These are phyloP conservation scores for Anarrhichthys ocellatus DNA, from an alignment of 2,113 vertebrate species.

Conservation along the genomic window DNA sequence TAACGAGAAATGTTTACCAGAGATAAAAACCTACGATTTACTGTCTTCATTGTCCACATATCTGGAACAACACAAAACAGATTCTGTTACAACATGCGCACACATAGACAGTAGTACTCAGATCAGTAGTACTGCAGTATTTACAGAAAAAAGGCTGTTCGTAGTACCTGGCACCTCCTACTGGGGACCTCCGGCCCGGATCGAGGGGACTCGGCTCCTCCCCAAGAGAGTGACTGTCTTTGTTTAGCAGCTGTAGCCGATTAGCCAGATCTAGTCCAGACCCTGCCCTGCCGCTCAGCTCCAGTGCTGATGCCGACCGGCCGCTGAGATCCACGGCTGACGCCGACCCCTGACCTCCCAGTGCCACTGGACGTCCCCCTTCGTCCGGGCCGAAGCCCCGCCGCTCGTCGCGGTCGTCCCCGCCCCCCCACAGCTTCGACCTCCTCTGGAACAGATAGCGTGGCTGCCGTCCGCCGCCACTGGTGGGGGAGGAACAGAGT, in stretches of 20 bases:
- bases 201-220: conserved; percentile 94
- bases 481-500: conserved; percentile 85
- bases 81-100: conserved; percentile 36
- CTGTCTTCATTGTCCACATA: conserved; percentile 86
- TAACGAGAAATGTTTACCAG: conserved; percentile 82
- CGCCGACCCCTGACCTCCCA: conserved; percentile 88
- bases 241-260: conserved; percentile 96
- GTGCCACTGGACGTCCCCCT: conserved; percentile 85
- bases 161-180: conserved; percentile 92
- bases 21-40: conserved; percentile 87
- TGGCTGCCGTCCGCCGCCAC: conserved; percentile 88
- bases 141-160: conserved; percentile 1
- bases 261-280: conserved; percentile 91
- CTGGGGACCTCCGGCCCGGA: conserved; percentile 92
- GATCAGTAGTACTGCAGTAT: not conserved
- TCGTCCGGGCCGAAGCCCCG: conserved; percentile 72
- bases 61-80: conserved; percentile 84
- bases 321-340: conserved; percentile 74
- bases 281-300: conserved; percentile 85
- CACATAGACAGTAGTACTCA: conserved; percentile 1
- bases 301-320: conserved; percentile 81
- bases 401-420: conserved; percentile 87
- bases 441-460: conserved; percentile 99
- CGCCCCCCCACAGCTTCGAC: conserved; percentile 99
- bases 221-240: conserved; percentile 95